Base-by-base conservation (phyloP, 2,113 vertebrate genomes). In the Saguinus imperator region DNA sequence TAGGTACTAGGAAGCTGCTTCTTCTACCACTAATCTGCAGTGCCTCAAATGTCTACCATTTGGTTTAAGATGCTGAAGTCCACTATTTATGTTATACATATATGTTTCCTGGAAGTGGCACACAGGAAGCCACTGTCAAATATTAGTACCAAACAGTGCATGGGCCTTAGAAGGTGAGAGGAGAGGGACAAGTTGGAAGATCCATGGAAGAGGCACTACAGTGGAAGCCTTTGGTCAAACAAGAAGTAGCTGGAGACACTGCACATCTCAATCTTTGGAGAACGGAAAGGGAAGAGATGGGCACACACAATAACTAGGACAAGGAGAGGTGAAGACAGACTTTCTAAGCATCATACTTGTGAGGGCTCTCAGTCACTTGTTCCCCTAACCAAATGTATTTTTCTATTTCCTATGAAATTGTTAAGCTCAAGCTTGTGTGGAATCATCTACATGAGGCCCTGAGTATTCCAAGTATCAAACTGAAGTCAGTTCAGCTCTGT, bases 241-340 rank as follows among this genome's bases (percentile, higher is more conserved):
- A 82, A 95, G 75, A 57, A 83, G 73, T 72, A 37, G 10, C 40
- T 88, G 55, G 73, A 89, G 16, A 52, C 4, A 95, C 23, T 70
- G 37, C 20, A 4, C 6, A 87, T 87, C 55, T 79, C 72, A 25
- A 76, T 94, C 35, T 92, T 80, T 90, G 85, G 20, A 75, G 79
- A 94, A 96, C 7, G 27, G 25, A 87, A 75, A 81, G 13, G 35
- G 86, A 96, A 93, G 52, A 89, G n/a, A 35, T 76, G 55, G 43
- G 32, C 27, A 95, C 16, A 87, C 25, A 64, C 2, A 89, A 58
- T 94, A 95, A 94, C 23, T 64, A 87, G 48, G 79, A 87, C 6
- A 80, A 92, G 40, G 55, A 86, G 18, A 76, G 45, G 35, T 61
- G 14, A 94, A 57, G 10, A 83, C 29, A 86, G 77, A 77, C 43